Evolutionary conservation across 1,140 invertebrate species (phyloP).

Genomic region (Charaxes varanes): DNA sequence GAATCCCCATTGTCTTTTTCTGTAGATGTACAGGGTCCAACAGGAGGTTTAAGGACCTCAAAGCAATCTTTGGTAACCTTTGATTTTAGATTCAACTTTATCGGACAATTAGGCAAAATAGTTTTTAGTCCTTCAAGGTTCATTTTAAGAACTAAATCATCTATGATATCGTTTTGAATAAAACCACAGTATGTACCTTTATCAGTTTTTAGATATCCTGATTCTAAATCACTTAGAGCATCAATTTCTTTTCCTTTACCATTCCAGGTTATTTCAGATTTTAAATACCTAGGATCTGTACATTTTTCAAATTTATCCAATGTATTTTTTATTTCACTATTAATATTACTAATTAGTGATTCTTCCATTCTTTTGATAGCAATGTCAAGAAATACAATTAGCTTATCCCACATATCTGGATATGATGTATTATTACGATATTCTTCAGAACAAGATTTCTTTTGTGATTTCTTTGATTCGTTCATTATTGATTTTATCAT

Average conservation of each 20-base stretch:
- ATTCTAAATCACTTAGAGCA: constrained; percentile 5
- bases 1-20: constrained; percentile 24
- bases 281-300: background rate
- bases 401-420: constrained; percentile 41
- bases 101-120: constrained; percentile 1
- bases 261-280: background rate
- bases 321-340: constrained; percentile 34
- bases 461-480: constrained; percentile 24
- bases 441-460: constrained; percentile 28
- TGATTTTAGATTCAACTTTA: constrained; percentile 13
- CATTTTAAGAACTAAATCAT: constrained; percentile 33
- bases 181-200: constrained; percentile 39
- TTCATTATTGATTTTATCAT: constrained; percentile 27
- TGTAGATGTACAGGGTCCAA: constrained; percentile 5
- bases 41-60: constrained; percentile 31
- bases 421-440: constrained; percentile 19
- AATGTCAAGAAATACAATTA: constrained; percentile 36
- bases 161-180: constrained; percentile 36
- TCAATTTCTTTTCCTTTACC: constrained; percentile 1
- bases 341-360: constrained; percentile 40
- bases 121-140: constrained; percentile 18
- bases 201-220: constrained; percentile 12
- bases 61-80: constrained; percentile 30
- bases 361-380: constrained; percentile 41
- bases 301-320: constrained; percentile 27